Conservation (phyloP, 2,797 vertebrate species). For the Catharus ustulatus region DNA sequence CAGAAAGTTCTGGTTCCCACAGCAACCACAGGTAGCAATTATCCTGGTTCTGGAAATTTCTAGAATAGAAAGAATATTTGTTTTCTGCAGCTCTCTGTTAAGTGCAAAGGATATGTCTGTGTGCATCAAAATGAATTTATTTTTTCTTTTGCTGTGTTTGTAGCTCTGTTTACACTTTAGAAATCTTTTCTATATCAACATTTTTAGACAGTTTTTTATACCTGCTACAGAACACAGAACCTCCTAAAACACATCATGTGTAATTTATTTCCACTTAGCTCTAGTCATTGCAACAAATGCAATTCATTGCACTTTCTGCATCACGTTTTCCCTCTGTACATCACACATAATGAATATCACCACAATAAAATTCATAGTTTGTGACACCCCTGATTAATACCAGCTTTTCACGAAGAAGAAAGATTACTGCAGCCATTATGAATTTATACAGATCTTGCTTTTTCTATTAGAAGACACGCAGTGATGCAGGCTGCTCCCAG, state of each 20-base stretch:
- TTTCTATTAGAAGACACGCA: not conserved
- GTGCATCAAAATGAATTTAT: conserved; percentile 18
- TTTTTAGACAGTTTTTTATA: not conserved
- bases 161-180: not conserved
- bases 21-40: conserved; percentile 72
- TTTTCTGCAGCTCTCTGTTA: conserved; percentile 16
- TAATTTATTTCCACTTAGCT: conserved; percentile 68
- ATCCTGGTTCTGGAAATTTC: conserved; percentile 49
- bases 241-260: conserved; percentile 4
- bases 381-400: conserved; percentile 66
- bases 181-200: not conserved
- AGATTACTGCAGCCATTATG: conserved; percentile 33
- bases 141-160: not conserved
- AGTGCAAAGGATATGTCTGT: not conserved
- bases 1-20: conserved; percentile 70
- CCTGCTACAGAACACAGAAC: not conserved
- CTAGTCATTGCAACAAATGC: conserved; percentile 50
- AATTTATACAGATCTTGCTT: conserved; percentile 13
- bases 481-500: not conserved
- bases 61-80: conserved; percentile 2
- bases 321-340: conserved; percentile 32
- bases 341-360: conserved; percentile 61
- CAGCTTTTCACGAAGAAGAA: not conserved
- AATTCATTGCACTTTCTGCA: conserved; percentile 35
- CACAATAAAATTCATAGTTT: conserved; percentile 64